Evolutionary conservation across 1,140 invertebrate species (phyloP).

Genomic region (Zaprionus camerounensis): DNA sequence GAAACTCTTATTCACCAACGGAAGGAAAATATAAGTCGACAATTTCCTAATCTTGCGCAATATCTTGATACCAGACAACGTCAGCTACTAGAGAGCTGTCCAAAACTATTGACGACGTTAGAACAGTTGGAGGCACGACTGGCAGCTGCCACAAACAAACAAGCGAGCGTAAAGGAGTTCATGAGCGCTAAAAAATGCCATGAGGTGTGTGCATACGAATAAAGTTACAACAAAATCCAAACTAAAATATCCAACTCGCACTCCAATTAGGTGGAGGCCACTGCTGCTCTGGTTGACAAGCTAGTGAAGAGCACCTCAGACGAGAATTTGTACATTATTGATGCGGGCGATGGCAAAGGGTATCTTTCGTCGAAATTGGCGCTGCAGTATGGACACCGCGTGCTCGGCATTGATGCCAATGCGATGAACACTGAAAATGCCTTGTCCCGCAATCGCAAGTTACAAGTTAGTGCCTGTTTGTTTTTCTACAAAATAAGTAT

Average conservation of each 20-base stretch:
- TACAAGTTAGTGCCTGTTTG: conserved; percentile 85
- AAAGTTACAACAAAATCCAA: background rate
- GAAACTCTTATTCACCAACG: conserved; percentile 36
- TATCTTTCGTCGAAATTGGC: conserved; percentile 91
- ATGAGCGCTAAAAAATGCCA: conserved; percentile 93
- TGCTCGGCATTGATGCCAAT: conserved; percentile 92
- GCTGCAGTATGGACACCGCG: conserved; percentile 88
- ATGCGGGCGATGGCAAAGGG: conserved; percentile 94
- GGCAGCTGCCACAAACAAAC: conserved; percentile 52
- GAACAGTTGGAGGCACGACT: conserved; percentile 56
- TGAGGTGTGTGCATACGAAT: conserved; percentile 88
- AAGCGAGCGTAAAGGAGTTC: conserved; percentile 86
- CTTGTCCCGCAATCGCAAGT: conserved; percentile 86
- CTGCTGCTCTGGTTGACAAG: conserved; percentile 85
- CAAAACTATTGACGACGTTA: conserved; percentile 83
- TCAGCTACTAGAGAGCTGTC: conserved; percentile 73
- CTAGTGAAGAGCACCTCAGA: conserved; percentile 38
- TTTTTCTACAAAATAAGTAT: conserved; percentile 58
- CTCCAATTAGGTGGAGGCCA: conserved; percentile 84
- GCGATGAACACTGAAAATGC: conserved; percentile 88
- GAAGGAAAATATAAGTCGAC: conserved; percentile 11
- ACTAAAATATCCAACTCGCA: conserved; percentile 1
- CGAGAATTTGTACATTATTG: conserved; percentile 87
- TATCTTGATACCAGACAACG: conserved; percentile 59
- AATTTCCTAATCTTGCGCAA: conserved; percentile 49